A percentile compares a stretch with the other conserved stretches of the same genome.
Conservation (phyloP, 2,888 invertebrate species). For the Coenonympha arcania region DNA sequence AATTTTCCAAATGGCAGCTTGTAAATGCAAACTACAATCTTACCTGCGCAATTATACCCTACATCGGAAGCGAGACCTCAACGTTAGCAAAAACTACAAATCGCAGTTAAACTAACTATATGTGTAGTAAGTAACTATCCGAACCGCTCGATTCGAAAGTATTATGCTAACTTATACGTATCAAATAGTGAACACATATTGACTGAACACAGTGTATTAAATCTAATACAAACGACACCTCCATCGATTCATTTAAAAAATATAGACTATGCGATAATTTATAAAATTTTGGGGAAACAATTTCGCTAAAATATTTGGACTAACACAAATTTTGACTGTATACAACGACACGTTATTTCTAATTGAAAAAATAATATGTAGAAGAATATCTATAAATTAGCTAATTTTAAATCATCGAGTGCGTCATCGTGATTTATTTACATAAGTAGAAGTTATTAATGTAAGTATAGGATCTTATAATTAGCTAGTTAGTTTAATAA, state of each 20-base stretch:
- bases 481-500: too few relatives aligned
- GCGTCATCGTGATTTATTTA: constrained; percentile 25
- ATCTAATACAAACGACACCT: constrained; percentile 39
- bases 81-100: constrained; percentile 22
- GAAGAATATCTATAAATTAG: constrained; percentile 51
- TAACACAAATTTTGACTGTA: constrained; percentile 51
- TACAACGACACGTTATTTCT: constrained; percentile 43
- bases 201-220: constrained; percentile 57
- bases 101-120: constrained; percentile 23
- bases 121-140: constrained; percentile 20
- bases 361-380: constrained; percentile 44
- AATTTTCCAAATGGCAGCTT: constrained; percentile 1
- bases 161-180: constrained; percentile 35
- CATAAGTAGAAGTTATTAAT: constrained; percentile 21
- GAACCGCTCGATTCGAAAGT: constrained; percentile 28
- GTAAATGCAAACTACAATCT: constrained; percentile 16
- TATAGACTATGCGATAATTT: constrained; percentile 40
- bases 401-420: constrained; percentile 40
- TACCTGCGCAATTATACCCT: constrained; percentile 12
- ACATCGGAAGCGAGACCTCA: constrained; percentile 19
- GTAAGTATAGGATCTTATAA: constrained; percentile 17
- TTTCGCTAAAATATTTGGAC: constrained; percentile 64
- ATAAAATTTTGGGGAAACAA: constrained; percentile 45
- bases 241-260: constrained; percentile 33
- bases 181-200: constrained; percentile 61